Evolutionary conservation across 2,113 vertebrate species (phyloP), one percentile per base, ranked within the genome.

Genomic region (Gopherus flavomarginatus): DNA sequence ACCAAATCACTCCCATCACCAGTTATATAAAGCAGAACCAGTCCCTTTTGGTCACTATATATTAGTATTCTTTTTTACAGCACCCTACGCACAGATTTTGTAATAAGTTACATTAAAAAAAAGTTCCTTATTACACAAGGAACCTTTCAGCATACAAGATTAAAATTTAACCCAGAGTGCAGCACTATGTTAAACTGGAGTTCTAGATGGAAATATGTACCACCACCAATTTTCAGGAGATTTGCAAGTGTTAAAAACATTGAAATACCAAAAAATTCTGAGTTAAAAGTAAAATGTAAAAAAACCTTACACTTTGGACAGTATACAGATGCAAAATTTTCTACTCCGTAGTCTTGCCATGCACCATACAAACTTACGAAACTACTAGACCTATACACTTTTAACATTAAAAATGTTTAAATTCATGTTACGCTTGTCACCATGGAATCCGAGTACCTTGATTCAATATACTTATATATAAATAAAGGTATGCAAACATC

Each of bases 401-500:
- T 53, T 19, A 53, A 53, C 52, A 53, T 26, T 56, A 26, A 26
- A 26, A 56, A 26, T 9, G 4, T 56, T 56, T 4, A 52, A 52
- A 52, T 21, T 53, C 17, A 21, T 14, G 5, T 21, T 9, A 35
- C 4, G 2, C 14, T 16, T 78, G 79, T 79, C 8, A 31, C 5
- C 49, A 8, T n/a, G 83, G 13, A 44, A 53, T 1, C n/a, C 26
- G 29, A 49, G n/a, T 35, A 11, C 59, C 47, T 1, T 13, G 14
- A 31, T n/a, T 42, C n/a, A 10, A 5, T 1, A 69, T 11, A 47
- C 12, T 80, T 54, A 27, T 77, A 84, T 0, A 47, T 6, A 42
- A 31, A 29, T 7, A 27, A 44, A 0, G 1, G 8, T 69, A n/a
- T 19, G 35, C 14, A n/a, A 69, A 11, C 10, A 13, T 2, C 27